Base-by-base conservation (phyloP, 2,797 vertebrate species). In the Otolemur crassicaudatus region DNA sequence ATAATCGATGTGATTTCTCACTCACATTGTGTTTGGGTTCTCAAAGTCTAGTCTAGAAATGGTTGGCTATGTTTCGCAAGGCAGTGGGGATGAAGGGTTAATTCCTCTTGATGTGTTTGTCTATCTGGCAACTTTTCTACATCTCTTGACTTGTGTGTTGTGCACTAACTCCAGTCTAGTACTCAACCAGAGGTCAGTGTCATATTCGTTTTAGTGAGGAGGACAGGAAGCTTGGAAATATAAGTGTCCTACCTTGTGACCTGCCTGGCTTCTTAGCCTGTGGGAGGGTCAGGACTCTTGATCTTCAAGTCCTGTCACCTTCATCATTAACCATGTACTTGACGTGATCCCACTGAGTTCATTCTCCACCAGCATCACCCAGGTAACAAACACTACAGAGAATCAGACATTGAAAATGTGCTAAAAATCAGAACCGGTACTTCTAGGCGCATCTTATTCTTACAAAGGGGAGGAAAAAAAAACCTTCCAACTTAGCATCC, bases 361-460 rank as follows among this genome's bases (percentile, higher is more conserved):
- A n/a, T 67, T 77, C 37, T 95, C 76, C 73, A 85, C 60, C 43
- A 95, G 53, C 20, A n/a, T 87, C 65, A 96, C 60, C 73, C 31
- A 94, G 90, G 43, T 90, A 92, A 86, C 72, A 93, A 63, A 88
- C 31, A 23, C 61, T 72, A 91, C 80, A 95, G 95, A 0, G 34
- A 72, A 87, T 97, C 61, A 87, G 87, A 81, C 95, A 81, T 40
- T 67, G 87, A 94, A 86, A n/a, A 79, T 75, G 96, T 97, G 95
- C 69, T 93, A 90, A 94, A 75, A 76, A 91, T 87, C 87, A 93
- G 61, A 96, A 96, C 63, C 34, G 77, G 46, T 83, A 31, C 3
- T 90, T 97, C 90, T 88, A 92, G 73, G 19, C 92, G 87, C 76
- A 91, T 98, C 82, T 87, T 87, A 85, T 94, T 97, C 91, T 96